phyloP scores from a whole-genome alignment of 2,888 invertebrate genomes.

The Dioctria rufipes region DNA sequence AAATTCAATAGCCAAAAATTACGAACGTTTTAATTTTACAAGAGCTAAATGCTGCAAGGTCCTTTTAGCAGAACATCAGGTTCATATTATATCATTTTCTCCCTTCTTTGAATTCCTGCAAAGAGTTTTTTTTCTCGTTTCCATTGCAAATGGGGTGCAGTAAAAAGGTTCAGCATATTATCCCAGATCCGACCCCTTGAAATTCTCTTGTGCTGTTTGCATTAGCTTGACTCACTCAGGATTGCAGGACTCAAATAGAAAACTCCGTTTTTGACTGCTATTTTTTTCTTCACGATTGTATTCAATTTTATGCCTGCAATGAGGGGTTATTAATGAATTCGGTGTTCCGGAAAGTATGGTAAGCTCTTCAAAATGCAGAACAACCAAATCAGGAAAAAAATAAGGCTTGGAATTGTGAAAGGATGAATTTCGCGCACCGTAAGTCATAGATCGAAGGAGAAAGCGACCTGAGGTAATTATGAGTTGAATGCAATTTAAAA shows the following conservation, averaged over 20 bases:
- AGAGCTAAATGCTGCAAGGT: no score
- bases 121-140: no score
- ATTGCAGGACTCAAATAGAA: not conserved
- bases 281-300: not conserved
- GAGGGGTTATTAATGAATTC: slow-evolving; percentile 19
- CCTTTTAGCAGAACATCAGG: no score
- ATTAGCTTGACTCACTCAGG: not conserved
- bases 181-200: not conserved
- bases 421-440: not conserved
- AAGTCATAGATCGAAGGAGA: slow-evolving; percentile 1
- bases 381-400: not conserved
- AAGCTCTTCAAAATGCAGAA: slow-evolving; percentile 1
- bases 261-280: not conserved
- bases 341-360: slow-evolving; percentile 11
- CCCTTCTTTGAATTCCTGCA: no score
- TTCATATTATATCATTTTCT: no score
- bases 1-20: no score
- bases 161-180: not conserved
- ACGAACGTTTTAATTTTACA: no score
- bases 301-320: slow-evolving; percentile 13
- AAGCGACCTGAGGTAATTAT: slow-evolving; percentile 10
- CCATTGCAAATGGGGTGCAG: not conserved
- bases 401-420: not conserved
- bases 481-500: slow-evolving; percentile 25
- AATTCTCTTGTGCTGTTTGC: not conserved